Evolutionary conservation across 2,113 vertebrate genomes (phyloP).

Genomic region (Peucedramus taeniatus): DNA sequence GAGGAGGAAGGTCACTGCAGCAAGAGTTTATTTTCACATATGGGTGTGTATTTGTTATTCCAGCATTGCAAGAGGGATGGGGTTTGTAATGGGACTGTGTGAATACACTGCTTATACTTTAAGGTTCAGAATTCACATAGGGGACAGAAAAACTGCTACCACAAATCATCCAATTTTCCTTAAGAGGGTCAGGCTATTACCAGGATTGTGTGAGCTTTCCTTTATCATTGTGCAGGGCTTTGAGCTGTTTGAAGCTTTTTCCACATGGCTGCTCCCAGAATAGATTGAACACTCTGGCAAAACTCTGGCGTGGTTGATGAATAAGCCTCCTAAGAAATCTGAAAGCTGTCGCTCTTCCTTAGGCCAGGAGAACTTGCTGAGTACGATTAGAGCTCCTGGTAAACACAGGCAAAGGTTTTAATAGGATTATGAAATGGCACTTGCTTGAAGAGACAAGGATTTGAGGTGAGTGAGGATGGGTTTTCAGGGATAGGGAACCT

Average conservation of each 20-base stretch:
- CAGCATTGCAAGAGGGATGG: neutral
- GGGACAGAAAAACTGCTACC: conserved; percentile 43
- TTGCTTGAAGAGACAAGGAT: conserved; percentile 1
- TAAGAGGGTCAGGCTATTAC: conserved; percentile 65
- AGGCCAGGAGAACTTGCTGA: neutral
- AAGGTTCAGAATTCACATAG: conserved; percentile 32
- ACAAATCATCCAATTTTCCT: conserved; percentile 68
- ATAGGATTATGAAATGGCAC: conserved; percentile 48
- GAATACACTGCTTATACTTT: neutral
- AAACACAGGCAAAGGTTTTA: conserved; percentile 52
- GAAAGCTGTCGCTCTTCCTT: conserved; percentile 49
- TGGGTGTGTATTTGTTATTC: conserved; percentile 19
- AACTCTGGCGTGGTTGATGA: conserved; percentile 21
- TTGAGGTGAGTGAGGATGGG: neutral
- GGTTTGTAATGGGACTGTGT: conserved; percentile 1
- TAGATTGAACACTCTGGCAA: conserved; percentile 41
- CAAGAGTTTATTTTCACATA: neutral
- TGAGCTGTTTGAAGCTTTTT: conserved; percentile 61
- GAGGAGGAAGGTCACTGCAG: conserved; percentile 16
- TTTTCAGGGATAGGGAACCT: neutral
- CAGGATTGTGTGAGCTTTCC: conserved; percentile 59
- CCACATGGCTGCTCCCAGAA: conserved; percentile 51
- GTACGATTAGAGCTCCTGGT: neutral
- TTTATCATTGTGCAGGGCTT: conserved; percentile 54
- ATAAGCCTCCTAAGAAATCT: conserved; percentile 50